Conservation (phyloP, 2,888 invertebrate genomes). For the Drosophila paranaensis region DNA sequence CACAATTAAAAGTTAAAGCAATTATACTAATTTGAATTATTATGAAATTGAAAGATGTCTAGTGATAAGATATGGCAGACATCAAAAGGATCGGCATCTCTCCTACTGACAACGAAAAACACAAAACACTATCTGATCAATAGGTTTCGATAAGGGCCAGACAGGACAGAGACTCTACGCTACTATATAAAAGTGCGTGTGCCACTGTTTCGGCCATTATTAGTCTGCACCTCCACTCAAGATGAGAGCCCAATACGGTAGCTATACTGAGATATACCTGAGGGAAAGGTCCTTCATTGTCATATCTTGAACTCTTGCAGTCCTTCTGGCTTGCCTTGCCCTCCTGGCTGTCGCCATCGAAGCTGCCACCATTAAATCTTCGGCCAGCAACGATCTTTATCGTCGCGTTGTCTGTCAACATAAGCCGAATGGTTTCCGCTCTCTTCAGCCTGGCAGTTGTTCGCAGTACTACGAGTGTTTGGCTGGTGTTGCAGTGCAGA, state of each 20-base stretch:
- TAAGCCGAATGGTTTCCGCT: conserved; percentile 16
- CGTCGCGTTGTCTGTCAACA: conserved; percentile 1
- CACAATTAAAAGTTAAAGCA: background rate
- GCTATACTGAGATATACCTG: background rate
- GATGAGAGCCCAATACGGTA: conserved; percentile 32
- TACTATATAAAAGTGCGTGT: conserved; percentile 18
- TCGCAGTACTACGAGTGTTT: conserved; percentile 16
- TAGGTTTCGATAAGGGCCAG: conserved; percentile 13
- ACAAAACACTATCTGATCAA: conserved; percentile 7
- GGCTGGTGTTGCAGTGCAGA: conserved; percentile 16
- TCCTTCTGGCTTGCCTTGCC: conserved; percentile 22
- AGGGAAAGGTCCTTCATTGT: background rate
- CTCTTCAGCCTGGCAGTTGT: conserved; percentile 10
- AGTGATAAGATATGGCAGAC: conserved; percentile 10
- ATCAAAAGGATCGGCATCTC: conserved; percentile 25
- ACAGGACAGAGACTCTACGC: conserved; percentile 2
- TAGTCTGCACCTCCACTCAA: conserved; percentile 3
- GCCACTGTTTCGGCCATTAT: background rate
- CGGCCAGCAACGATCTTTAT: conserved; percentile 10
- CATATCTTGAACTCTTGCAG: conserved; percentile 1
- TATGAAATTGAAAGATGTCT: conserved; percentile 14
- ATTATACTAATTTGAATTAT: conserved; percentile 1
- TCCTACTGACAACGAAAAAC: conserved; percentile 1
- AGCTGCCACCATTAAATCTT: conserved; percentile 12
- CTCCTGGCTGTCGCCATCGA: conserved; percentile 11